Base-by-base conservation (phyloP, 2,797 vertebrate genomes). In the Melanotaenia parkinsoni region DNA sequence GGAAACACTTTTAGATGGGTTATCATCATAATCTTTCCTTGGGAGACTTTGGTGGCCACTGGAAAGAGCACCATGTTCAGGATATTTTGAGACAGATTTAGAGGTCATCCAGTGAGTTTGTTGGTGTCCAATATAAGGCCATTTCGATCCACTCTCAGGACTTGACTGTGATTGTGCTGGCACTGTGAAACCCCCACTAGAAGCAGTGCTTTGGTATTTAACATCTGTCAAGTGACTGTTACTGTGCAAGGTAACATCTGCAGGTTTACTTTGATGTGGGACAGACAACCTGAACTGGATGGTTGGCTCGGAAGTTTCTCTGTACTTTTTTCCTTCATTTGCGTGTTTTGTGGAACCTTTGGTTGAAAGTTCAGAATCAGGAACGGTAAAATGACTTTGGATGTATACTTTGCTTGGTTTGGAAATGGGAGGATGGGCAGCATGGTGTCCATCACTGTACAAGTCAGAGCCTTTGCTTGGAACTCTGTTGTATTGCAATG, bases 201-300 rank as follows among this genome's bases (percentile, higher is more conserved):
- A 10, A 9, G 7, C 32, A 70, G 22, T 18, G 20, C 2, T 45
- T 20, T 20, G 26, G 1, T 58, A 53, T 14, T 32, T n/a, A 18
- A 50, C 4, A 43, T 28, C 57, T 59, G 5, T 9, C 1, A 5
- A n/a, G 33, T 63, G 3, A 3, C 9, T 33, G n/a, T 0, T 18
- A 14, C 26, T 1, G 1, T 33, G 18, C 4, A 4, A 51, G 10
- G 38, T 13, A 3, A 61, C 11, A 12, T 50, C 51, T 37, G 22
- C 9, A 24, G 51, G n/a, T n/a, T 10, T 0, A 0, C 43, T 13
- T 33, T 50, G 18, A 20, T 74, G 6, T 2, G 81, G 67, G 30
- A 85, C 2, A 6, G 64, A 70, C 0, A 82, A 45, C 28, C 35
- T 8, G 0, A 82, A 3, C 0, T 85, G 61, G 59, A 81, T 72